Evolutionary conservation across 2,888 invertebrate species (phyloP).

Genomic region (Dioctria linearis): DNA sequence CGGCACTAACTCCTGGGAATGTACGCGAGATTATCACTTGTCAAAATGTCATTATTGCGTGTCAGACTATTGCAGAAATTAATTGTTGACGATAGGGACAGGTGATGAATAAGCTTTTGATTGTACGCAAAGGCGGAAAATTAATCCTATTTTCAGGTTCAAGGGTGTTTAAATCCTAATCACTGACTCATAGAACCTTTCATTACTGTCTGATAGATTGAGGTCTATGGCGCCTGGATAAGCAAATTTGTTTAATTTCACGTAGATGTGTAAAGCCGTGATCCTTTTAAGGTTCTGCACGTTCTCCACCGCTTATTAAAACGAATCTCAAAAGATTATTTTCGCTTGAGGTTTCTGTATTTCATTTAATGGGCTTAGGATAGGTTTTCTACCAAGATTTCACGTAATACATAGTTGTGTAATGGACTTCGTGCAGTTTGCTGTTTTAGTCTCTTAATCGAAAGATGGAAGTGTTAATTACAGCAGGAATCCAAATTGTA

Average conservation of each 20-base stretch:
- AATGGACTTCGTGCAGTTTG: too few relatives aligned
- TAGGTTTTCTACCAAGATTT: too few relatives aligned
- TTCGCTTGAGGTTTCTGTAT: background rate
- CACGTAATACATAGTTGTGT: too few relatives aligned
- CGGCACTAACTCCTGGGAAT: background rate
- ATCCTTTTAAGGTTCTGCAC: conserved; percentile 1
- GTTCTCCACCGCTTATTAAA: background rate
- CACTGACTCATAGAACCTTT: conserved; percentile 26
- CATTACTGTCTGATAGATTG: conserved; percentile 25
- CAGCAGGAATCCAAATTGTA: too few relatives aligned
- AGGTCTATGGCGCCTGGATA: conserved; percentile 28
- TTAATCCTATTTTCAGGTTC: conserved; percentile 36
- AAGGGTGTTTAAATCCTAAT: conserved; percentile 31
- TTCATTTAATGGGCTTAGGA: too few relatives aligned
- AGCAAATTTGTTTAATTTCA: conserved; percentile 1
- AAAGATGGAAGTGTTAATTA: too few relatives aligned
- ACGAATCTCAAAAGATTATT: conserved; percentile 1
- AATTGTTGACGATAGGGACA: conserved; percentile 40
- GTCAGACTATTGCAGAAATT: conserved; percentile 35
- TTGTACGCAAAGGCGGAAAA: conserved; percentile 40
- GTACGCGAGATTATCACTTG: conserved; percentile 19
- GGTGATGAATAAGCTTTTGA: conserved; percentile 39
- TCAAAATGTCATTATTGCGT: conserved; percentile 35
- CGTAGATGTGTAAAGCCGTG: too few relatives aligned
- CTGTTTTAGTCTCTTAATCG: too few relatives aligned